A percentile compares a stretch with the other conserved stretches of the same genome.
Conservation (phyloP, 2,888 invertebrate species). For the Microctonus hyperodae region DNA sequence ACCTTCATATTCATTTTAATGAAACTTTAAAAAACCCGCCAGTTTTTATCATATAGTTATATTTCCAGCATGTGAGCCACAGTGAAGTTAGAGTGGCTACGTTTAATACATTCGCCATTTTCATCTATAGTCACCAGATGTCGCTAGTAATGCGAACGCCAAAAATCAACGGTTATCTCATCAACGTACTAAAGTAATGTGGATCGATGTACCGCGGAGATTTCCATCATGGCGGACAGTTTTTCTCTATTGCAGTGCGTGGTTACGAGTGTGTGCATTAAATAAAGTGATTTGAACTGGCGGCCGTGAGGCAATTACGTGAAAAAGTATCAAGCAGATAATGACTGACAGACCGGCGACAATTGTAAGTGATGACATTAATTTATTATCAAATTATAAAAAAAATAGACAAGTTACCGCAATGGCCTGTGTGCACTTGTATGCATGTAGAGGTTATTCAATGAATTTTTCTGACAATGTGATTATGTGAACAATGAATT, state of each 20-base stretch:
- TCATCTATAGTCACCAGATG: constrained; percentile 22
- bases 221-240: constrained; percentile 44
- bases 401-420: not conserved
- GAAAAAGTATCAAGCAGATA: constrained; percentile 34
- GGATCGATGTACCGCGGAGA: constrained; percentile 36
- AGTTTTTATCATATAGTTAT: no score
- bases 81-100: no score
- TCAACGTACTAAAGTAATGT: constrained; percentile 15
- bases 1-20: no score
- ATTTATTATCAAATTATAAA: constrained; percentile 30
- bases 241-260: constrained; percentile 34
- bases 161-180: constrained; percentile 4
- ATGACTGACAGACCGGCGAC: constrained; percentile 49
- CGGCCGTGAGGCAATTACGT: constrained; percentile 4
- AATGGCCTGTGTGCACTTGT: not conserved
- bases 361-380: constrained; percentile 45
- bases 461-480: constrained; percentile 3
- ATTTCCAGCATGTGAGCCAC: no score
- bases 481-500: not conserved
- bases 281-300: constrained; percentile 1
- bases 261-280: constrained; percentile 28
- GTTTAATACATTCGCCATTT: no score
- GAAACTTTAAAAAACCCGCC: no score
- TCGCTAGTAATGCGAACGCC: constrained; percentile 25
- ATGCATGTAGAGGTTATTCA: constrained; percentile 7